Conservation (phyloP, 2,113 vertebrate genomes). For the Pica pica region DNA sequence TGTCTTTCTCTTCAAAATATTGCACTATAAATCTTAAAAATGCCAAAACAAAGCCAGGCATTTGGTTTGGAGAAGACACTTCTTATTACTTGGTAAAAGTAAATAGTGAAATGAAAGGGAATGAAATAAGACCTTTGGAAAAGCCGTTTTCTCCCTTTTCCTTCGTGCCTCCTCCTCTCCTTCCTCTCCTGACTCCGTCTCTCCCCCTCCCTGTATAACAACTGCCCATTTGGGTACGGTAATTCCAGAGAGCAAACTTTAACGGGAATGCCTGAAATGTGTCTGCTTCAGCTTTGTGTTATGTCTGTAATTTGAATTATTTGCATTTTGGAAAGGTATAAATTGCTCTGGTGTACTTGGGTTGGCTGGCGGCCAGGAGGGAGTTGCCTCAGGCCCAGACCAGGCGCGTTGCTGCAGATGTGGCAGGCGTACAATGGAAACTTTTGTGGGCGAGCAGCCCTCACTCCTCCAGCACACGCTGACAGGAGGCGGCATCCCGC, state of each 20-base stretch:
- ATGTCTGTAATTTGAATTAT: slow-evolving; percentile 75
- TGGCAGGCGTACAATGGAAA: slow-evolving; percentile 83
- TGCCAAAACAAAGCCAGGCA: background rate
- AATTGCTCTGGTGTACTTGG: slow-evolving; percentile 69
- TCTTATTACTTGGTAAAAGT: slow-evolving; percentile 24
- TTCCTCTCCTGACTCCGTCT: background rate
- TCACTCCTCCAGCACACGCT: slow-evolving; percentile 64
- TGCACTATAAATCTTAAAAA: slow-evolving; percentile 19
- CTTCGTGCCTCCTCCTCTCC: slow-evolving; percentile 3
- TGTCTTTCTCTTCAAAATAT: background rate
- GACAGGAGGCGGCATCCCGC: slow-evolving; percentile 68
- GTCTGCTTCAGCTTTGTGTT: slow-evolving; percentile 72
- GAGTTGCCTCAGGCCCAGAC: slow-evolving; percentile 74
- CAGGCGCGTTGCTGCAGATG: slow-evolving; percentile 85
- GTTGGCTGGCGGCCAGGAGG: slow-evolving; percentile 50
- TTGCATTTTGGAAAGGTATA: slow-evolving; percentile 76
- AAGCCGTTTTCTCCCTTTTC: slow-evolving; percentile 14
- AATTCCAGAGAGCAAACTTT: slow-evolving; percentile 64
- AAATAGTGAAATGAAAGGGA: slow-evolving; percentile 26
- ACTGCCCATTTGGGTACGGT: slow-evolving; percentile 55
- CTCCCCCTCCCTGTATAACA: background rate
- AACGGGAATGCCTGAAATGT: slow-evolving; percentile 74
- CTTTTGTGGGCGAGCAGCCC: slow-evolving; percentile 79
- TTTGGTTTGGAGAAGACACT: slow-evolving; percentile 17
- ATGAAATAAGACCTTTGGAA: slow-evolving; percentile 36